Conservation (phyloP, 2,797 vertebrate species). For the Apodemus agrarius region DNA sequence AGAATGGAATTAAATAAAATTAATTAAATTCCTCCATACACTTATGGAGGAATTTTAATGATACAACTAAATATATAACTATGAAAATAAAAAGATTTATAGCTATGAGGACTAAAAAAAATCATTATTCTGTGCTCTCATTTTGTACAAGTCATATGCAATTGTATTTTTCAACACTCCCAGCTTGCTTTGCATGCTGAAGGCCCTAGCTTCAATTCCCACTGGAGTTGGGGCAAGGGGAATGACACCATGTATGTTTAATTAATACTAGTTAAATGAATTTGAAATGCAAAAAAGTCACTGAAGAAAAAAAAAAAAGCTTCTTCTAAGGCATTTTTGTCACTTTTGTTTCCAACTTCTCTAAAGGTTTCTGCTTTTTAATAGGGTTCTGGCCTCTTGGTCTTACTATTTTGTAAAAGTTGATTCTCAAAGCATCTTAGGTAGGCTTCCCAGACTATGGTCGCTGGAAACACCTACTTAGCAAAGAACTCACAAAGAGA, state of each 20-base stretch:
- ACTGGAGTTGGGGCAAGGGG: not conserved
- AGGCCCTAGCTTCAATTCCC: not conserved
- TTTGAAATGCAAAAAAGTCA: constrained; percentile 25
- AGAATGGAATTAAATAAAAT: not conserved
- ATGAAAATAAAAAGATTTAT: not conserved
- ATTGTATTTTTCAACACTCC: not conserved
- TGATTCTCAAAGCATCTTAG: not conserved
- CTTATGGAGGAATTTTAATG: no score
- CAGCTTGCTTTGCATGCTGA: not conserved
- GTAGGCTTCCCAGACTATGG: not conserved
- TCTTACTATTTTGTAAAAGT: not conserved
- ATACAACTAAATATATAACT: not conserved
- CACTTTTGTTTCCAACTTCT: constrained; percentile 23
- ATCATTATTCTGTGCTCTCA: not conserved
- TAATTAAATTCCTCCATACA: not conserved
- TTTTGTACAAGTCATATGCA: not conserved
- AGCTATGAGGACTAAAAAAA: not conserved
- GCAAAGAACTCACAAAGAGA: not conserved
- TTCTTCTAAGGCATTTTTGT: not conserved
- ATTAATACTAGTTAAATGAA: constrained; percentile 47
- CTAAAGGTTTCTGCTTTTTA: constrained; percentile 19
- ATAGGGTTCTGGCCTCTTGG: not conserved
- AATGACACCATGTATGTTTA: not conserved
- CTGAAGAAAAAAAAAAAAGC: not conserved
- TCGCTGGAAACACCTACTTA: not conserved